A percentile compares a stretch with the other conserved stretches of the same genome.
Evolutionary conservation across 2,888 invertebrate species (phyloP).

Genomic region (Sarcophaga rosellei): DNA sequence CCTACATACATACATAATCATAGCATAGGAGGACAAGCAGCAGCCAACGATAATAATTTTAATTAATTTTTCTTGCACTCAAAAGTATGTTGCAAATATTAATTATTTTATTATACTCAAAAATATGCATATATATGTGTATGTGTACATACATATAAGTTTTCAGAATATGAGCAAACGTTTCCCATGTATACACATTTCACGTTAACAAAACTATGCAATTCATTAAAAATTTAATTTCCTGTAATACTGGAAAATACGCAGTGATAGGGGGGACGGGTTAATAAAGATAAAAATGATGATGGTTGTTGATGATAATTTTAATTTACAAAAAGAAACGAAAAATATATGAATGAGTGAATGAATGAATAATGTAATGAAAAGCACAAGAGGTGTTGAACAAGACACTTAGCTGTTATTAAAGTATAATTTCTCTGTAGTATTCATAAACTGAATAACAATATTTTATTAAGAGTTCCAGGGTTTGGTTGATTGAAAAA

Average conservation of each 20-base stretch:
- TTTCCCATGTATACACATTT: neutral
- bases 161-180: neutral
- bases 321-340: neutral
- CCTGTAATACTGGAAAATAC: constrained; percentile 19
- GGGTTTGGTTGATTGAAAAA: no score
- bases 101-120: neutral
- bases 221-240: constrained; percentile 65
- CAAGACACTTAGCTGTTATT: no score
- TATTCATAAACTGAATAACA: no score
- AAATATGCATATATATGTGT: neutral
- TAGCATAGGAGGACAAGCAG: neutral
- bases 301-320: constrained; percentile 25
- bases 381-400: no score
- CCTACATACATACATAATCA: neutral
- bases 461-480: no score
- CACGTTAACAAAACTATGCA: constrained; percentile 37
- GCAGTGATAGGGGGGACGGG: neutral
- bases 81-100: constrained; percentile 4
- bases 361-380: neutral
- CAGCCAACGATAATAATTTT: constrained; percentile 28
- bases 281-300: neutral
- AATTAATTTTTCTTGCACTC: constrained; percentile 43
- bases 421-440: no score
- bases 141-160: neutral
- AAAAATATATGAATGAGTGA: neutral